Base-by-base conservation (phyloP, 2,797 vertebrate genomes). In the Graptemys geographica region DNA sequence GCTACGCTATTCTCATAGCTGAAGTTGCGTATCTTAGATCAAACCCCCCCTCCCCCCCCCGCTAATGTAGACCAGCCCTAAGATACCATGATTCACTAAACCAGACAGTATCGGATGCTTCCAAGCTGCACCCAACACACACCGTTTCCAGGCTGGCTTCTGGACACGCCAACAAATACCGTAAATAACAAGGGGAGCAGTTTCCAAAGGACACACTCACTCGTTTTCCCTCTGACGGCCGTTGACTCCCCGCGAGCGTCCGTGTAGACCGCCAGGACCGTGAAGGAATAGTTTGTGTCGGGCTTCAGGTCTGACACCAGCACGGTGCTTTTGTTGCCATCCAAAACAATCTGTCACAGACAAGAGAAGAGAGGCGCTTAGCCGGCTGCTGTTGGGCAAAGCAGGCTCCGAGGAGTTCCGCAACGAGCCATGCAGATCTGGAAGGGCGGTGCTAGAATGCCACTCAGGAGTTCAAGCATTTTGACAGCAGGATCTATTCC, bases 221-320 rank as follows among this genome's bases (percentile, higher is more conserved):
- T 98, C 79, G 99, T 99, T 96, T 98, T 98, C 27, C 95, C 95
- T 65, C 74, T 97, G 95, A 98, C 16, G 3, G 98, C 96, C 1
- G 96, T 97, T 1, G 98, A 97, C 52, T 99, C 98, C 79, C 99
- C 99, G 0, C 98, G 96, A 44, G 92, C 87, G 81, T 97, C 98
- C 16, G 98, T 98, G 18, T 99, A 99, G 81, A 98, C 10, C n/a
- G 98, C 99, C 15, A 98, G 98, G 87, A 99, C 90, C 0, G 97
- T 98, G 79, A 99, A 98, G 87, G 98, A 97, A 74, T 99, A 99
- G 28, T 98, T 97, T 1, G 98, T 99, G 95, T 98, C 98, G 4
- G 99, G 98, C 91, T 90, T 98, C 96, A 99, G 98, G 33, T 97
- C 98, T 0, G 97, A 98, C 95, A 99, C 98, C 83, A 98, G 57